Evolutionary conservation across 1,140 invertebrate species (phyloP), one percentile per base, ranked within the genome.

Genomic region (Thereuonema tuberculata): DNA sequence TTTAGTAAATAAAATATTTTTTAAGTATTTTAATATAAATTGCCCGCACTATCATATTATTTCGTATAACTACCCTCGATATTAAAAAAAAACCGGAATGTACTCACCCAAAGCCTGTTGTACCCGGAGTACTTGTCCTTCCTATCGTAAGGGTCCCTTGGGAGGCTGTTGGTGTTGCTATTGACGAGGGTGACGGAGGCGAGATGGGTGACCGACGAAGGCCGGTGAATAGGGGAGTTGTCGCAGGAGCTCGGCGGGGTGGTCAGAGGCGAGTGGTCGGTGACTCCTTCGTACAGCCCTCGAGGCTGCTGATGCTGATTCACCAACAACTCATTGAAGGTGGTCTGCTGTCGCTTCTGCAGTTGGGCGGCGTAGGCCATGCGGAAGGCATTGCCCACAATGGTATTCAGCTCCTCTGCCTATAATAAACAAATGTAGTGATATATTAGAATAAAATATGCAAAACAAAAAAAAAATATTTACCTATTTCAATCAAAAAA

Each of bases 361-460:
- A 87, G 79, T 73, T 90, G 86, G 68, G 86, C 84, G 67, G 87
- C 85, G 75, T 89, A 91, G 66, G 89, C 87, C 83, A 90, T 88
- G 71, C 87, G 86, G 80, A 91, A 91, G 68, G 88, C 87, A 85
- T 89, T 87, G 72, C 88, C 87, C 65, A 91, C 85, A 65, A 90
- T 82, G 62, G 85, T 80, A 75, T 90, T 91, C 69, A 91, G 74
- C 77, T 90, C 87, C 73, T 90, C 87, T 65, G 87, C 87, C 87
- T 92, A 80, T 1, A 78, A 80, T n/a, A n/a, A n/a, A n/a, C n/a
- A 65, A 43, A 61, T 48, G 28, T 29, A 62, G 43, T 53, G 25
- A 24, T 27, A 46, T 17, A 25, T 37, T n/a, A n/a, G n/a, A n/a
- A n/a, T n/a, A n/a, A n/a, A n/a, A n/a, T 20, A 52, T 21, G 24